A percentile compares a stretch with the other conserved stretches of the same genome.
phyloP scores from a whole-genome alignment of 2,113 vertebrate species.

The Leptobrachium ailaonicum region DNA sequence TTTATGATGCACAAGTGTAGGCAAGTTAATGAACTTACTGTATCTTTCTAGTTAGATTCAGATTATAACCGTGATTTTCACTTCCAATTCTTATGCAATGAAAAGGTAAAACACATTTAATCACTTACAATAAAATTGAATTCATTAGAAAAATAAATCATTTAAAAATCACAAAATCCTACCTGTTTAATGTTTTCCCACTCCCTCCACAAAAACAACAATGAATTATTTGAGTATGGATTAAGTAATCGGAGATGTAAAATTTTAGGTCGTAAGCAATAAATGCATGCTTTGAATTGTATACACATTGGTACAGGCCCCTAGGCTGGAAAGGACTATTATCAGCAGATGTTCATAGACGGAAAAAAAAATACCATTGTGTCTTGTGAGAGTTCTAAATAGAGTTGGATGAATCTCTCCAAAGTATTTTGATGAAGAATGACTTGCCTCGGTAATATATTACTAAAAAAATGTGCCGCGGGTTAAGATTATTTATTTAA shows the following conservation, averaged over 20 bases:
- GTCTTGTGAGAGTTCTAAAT: not conserved
- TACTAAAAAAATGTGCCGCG: not conserved
- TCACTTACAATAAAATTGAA: conserved; percentile 79
- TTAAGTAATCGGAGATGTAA: too few relatives aligned
- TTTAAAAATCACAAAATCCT: conserved; percentile 62
- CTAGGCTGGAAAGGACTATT: too few relatives aligned
- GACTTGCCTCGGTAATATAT: too few relatives aligned
- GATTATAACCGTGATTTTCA: conserved; percentile 85
- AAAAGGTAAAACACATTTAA: conserved; percentile 83
- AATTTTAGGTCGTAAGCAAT: too few relatives aligned
- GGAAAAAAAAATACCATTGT: too few relatives aligned
- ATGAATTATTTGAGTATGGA: too few relatives aligned
- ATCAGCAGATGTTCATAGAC: too few relatives aligned
- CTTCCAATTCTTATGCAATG: conserved; percentile 84
- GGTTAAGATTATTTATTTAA: too few relatives aligned
- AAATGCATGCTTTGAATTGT: too few relatives aligned
- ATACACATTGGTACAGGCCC: too few relatives aligned
- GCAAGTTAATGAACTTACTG: conserved; percentile 97
- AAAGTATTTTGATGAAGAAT: too few relatives aligned
- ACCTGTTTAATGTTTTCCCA: conserved; percentile 53
- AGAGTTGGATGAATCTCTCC: not conserved
- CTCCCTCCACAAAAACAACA: conserved; percentile 45
- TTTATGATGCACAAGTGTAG: conserved; percentile 97
- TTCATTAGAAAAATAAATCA: conserved; percentile 81
- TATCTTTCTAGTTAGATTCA: conserved; percentile 95